Evolutionary conservation across 2,888 invertebrate species (phyloP).

Genomic region (Steromphala cineraria): DNA sequence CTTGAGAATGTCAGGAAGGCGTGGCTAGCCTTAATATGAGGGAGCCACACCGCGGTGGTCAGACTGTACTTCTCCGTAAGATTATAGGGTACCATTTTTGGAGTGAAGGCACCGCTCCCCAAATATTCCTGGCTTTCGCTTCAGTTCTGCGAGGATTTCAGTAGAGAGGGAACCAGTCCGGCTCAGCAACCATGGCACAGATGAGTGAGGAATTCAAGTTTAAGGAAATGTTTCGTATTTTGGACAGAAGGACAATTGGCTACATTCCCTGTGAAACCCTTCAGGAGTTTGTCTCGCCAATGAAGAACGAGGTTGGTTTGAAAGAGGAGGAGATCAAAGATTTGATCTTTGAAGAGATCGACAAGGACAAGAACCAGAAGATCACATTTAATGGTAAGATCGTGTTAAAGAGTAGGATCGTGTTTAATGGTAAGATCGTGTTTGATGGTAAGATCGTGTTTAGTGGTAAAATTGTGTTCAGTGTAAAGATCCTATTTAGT

Average conservation of each 20-base stretch:
- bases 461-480: too few species aligned
- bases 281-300: not conserved
- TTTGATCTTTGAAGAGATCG: not conserved
- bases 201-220: not conserved
- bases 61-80: not conserved
- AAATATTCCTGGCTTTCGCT: conserved; percentile 5
- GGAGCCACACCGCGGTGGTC: not conserved
- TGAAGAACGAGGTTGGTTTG: not conserved
- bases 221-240: not conserved
- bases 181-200: not conserved
- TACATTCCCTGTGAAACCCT: not conserved
- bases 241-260: not conserved
- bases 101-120: not conserved
- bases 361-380: not conserved
- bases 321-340: not conserved
- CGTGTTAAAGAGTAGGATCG: not conserved
- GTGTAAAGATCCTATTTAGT: too few species aligned
- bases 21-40: not conserved
- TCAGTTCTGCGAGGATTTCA: not conserved
- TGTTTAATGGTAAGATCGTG: too few species aligned
- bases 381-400: not conserved
- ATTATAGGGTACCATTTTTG: not conserved
- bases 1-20: not conserved
- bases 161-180: not conserved
- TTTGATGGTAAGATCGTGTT: too few species aligned